Base-by-base conservation (phyloP, 2,888 invertebrate genomes). In the Cyaniris semiargus region DNA sequence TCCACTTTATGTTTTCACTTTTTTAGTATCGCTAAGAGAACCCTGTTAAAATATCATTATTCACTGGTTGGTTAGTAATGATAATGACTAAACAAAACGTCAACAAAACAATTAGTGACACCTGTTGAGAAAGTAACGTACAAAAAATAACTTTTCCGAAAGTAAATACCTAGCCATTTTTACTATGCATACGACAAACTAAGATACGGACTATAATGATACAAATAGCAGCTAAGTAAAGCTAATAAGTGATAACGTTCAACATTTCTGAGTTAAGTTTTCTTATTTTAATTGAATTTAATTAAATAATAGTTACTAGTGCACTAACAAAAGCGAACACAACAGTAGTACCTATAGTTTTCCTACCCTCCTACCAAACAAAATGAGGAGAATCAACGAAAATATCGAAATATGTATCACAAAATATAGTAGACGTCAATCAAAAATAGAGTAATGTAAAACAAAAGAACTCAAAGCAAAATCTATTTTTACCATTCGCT, bases 1-100 rank as follows among this genome's bases (percentile, higher is more conserved):
- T 81, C 81, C 84, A 84, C 83, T 82, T 80, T 79, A 78, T 77
- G 70, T 78, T 70, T 78, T 80, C 80, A 80, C 79, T 80, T 53
- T 74, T 74, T 48, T 48, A 23, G 15, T 23, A 74, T 48, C 27
- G 21, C 44, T 72, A 74, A 27, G 15, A 53, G 48, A 74, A 13
- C 53, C 74, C 74, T 74, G 74, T 23, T 74, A 48, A 48, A 27
- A 74, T 48, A 74, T 23, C 18, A 34, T 34, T 70, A 34, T 70
- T 71, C 10, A 38, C 3, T 21, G 21, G 18, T n/a, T 4, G 23
- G 66, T n/a, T 38, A 21, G 38, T 71, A 7, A 71, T 38, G n/a
- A 4, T 38, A n/a, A 71, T 71, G 27, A 66, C 27, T 1, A 13
- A 31, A 60, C 10, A 13, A 66, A 71, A n/a, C 38, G 10, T 1